Base-by-base conservation (phyloP, 2,113 vertebrate species). In the Ictidomys tridecemlineatus region DNA sequence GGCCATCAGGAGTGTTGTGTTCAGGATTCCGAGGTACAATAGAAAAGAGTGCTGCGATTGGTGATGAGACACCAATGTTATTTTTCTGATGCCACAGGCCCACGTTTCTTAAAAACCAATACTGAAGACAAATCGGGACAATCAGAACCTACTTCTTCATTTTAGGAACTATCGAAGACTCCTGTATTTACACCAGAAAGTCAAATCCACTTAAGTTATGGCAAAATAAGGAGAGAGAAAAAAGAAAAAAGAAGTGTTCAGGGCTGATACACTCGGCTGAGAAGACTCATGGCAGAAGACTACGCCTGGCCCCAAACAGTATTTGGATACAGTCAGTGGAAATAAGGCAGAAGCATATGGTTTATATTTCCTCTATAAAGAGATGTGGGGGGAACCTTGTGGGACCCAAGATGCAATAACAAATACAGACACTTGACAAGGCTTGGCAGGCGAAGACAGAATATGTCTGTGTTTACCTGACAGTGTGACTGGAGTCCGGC, bases 381-480 rank as follows among this genome's bases (percentile, higher is more conserved):
- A 97, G 95, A 95, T 94, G 95, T 67, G 96, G 93, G 76, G 89
- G 93, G 83, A 77, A 73, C 26, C 96, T 97, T 87, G 84, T 24
- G 84, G 94, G 97, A 94, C 96, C 51, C 42, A 32, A 84, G 96
- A 95, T 77, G 93, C 83, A 96, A 94, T 97, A 98, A 97, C 95
- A 96, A 95, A 95, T 96, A 97, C 76, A 88, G 96, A 95, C 32
- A 58, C 87, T 97, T 97, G 97, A 98, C 95, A 96, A 96, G 92
- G 42, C 93, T 96, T 97, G 97, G 93, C 97, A 97, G 97, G 95
- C 76, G 82, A 97, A 97, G 96, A 96, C 97, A 97, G 97, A 95
- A 95, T 96, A 96, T 95, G 88, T 96, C 96, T 97, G 88, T 95
- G 85, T 97, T 92, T 96, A 97, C 97, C 96, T 97, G 97, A 97